A percentile compares a stretch with the other conserved stretches of the same genome.
Conservation (phyloP, 2,888 invertebrate genomes). For the Masnerella sp. region DNA sequence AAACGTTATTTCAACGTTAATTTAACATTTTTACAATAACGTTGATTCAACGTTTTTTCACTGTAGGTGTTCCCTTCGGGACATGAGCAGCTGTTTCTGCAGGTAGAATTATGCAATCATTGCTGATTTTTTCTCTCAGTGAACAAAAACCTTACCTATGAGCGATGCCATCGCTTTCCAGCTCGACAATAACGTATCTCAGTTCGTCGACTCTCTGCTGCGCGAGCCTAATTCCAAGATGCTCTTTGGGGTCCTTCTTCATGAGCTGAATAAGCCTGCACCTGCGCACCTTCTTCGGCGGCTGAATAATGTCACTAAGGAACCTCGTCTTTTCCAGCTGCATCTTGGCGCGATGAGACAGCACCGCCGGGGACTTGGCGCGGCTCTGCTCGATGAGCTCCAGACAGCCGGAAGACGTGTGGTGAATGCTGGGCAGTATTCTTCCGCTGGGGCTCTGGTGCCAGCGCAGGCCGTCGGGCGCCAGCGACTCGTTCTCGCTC, state of each 20-base stretch:
- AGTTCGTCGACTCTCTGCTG: constrained; percentile 79
- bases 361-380: constrained; percentile 31
- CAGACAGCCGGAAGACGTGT: constrained; percentile 14
- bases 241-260: constrained; percentile 83
- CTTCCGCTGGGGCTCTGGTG: constrained; percentile 73
- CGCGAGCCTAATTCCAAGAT: constrained; percentile 85
- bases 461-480: constrained; percentile 72
- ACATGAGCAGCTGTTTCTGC: too few relatives aligned
- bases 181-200: constrained; percentile 76
- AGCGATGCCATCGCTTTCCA: constrained; percentile 79
- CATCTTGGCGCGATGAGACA: constrained; percentile 71
- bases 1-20: too few relatives aligned
- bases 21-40: too few relatives aligned
- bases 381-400: constrained; percentile 39
- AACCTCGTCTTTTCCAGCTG: constrained; percentile 75
- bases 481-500: constrained; percentile 9
- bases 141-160: constrained; percentile 78
- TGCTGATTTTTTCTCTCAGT: too few relatives aligned
- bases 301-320: constrained; percentile 73
- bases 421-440: constrained; percentile 70
- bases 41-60: too few relatives aligned
- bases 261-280: constrained; percentile 83
- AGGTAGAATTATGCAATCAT: too few relatives aligned
- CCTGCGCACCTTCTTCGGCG: constrained; percentile 77
- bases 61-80: too few relatives aligned